These are phyloP conservation scores for Cyprinodon variegatus DNA, from an alignment of 2,113 vertebrate species.

Conservation along the genomic window DNA sequence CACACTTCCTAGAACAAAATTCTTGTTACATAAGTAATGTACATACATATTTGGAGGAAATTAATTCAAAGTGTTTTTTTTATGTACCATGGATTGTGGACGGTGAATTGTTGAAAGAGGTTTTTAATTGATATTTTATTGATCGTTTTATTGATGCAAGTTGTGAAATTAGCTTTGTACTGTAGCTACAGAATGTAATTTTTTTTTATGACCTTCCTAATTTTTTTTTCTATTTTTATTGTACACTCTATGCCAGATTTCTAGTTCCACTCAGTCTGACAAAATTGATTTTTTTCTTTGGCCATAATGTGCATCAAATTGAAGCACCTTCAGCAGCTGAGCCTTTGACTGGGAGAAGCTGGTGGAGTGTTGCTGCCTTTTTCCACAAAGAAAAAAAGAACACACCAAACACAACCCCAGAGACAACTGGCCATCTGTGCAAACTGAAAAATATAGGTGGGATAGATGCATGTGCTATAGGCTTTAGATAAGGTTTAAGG, in stretches of 20 bases:
- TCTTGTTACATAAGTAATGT: neutral
- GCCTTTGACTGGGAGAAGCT: constrained; percentile 39
- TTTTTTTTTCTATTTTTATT: neutral
- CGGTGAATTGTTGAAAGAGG: constrained; percentile 4
- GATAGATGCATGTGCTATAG: neutral
- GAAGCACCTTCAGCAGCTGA: constrained; percentile 63
- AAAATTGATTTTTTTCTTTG: constrained; percentile 52
- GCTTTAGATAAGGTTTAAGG: neutral
- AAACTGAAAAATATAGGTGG: constrained; percentile 1
- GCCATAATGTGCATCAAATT: constrained; percentile 52
- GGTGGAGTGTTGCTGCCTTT: constrained; percentile 33
- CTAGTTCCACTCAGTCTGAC: constrained; percentile 35
- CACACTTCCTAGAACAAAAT: neutral
- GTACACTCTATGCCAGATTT: constrained; percentile 13
- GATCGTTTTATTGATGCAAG: neutral
- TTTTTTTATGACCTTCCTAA: constrained; percentile 1
- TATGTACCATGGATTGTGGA: neutral
- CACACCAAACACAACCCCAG: constrained; percentile 23
- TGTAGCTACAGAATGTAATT: neutral
- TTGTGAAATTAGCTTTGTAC: neutral
- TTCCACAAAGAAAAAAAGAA: constrained; percentile 13
- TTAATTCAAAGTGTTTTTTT: neutral
- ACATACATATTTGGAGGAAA: neutral
- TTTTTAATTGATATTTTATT: constrained; percentile 6
- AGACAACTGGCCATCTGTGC: constrained; percentile 25